A percentile compares a stretch with the other conserved stretches of the same genome.
These are phyloP conservation scores for Tenualosa thibaudeaui DNA, from an alignment of 2,797 vertebrate genomes.

Conservation along the genomic window DNA sequence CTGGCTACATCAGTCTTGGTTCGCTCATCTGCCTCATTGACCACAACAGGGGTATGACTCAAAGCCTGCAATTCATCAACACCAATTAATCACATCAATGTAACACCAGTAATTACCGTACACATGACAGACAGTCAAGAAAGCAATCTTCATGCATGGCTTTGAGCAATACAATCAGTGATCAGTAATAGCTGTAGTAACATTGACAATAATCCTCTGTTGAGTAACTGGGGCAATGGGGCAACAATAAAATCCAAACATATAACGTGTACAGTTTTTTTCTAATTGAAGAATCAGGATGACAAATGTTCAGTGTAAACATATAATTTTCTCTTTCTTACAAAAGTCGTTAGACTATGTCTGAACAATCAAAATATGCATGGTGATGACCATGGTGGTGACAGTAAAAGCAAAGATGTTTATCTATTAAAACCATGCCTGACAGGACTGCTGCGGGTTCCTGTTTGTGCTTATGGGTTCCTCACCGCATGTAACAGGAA, in stretches of 20 bases:
- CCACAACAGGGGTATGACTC: conserved; percentile 87
- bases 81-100: neutral
- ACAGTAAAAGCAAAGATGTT: neutral
- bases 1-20: conserved; percentile 87
- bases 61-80: conserved; percentile 77
- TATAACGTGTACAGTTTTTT: neutral
- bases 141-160: neutral
- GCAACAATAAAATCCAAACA: neutral
- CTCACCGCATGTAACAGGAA: conserved; percentile 93
- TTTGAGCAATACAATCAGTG: neutral
- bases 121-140: neutral
- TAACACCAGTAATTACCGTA: neutral
- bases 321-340: neutral
- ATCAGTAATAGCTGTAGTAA: neutral
- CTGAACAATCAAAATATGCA: neutral
- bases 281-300: neutral
- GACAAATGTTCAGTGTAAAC: neutral
- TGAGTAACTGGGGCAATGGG: neutral
- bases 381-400: neutral
- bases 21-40: conserved; percentile 82
- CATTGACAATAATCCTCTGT: neutral
- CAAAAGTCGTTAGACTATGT: neutral
- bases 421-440: neutral
- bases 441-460: neutral
- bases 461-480: conserved; percentile 33